phyloP scores from a whole-genome alignment of 2,888 invertebrate species.

The Ichneumon xanthorius region DNA sequence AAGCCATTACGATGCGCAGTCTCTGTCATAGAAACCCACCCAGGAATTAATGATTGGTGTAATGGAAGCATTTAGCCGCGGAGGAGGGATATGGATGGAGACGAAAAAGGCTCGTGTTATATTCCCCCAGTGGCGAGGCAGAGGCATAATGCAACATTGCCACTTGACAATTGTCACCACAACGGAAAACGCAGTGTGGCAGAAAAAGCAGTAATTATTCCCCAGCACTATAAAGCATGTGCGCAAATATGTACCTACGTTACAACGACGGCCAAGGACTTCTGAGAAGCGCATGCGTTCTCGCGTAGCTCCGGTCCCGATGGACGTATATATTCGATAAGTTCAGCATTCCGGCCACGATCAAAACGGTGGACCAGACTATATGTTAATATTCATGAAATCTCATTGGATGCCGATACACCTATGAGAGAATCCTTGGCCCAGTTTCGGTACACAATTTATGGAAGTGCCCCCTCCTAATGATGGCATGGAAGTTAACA shows the following conservation, averaged over 20 bases:
- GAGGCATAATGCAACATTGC: background rate
- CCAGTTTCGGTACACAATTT: background rate
- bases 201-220: background rate
- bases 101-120: no score
- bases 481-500: no score
- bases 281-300: slow-evolving; percentile 54
- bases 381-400: background rate
- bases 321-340: slow-evolving; percentile 54
- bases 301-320: slow-evolving; percentile 28
- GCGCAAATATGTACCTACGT: slow-evolving; percentile 45
- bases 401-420: background rate
- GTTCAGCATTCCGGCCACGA: slow-evolving; percentile 24
- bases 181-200: background rate
- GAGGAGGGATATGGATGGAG: no score
- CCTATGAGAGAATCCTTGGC: background rate
- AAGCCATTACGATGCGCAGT: no score
- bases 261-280: slow-evolving; percentile 49
- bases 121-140: background rate
- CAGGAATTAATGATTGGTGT: no score
- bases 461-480: background rate
- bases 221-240: slow-evolving; percentile 1
- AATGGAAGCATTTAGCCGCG: no score
- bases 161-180: background rate
- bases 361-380: background rate
- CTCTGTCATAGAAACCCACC: no score